Conservation (phyloP, 2,113 vertebrate genomes). For the Scomber scombrus region DNA sequence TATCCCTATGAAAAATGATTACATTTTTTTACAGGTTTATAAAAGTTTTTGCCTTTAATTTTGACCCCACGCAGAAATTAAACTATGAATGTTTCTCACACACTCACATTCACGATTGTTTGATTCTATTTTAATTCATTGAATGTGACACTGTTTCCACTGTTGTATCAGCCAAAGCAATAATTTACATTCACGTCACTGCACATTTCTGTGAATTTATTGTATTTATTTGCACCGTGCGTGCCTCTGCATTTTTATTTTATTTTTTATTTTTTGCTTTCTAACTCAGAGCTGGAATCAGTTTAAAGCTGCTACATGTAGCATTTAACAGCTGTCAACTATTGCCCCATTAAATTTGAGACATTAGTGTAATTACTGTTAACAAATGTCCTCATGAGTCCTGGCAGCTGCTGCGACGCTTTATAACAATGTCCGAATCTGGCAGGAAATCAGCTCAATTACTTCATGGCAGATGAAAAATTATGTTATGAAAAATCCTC, state of each 20-base stretch:
- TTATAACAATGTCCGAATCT: slow-evolving; percentile 2
- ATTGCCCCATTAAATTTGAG: not conserved
- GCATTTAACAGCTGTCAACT: not conserved
- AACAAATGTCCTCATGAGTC: not conserved
- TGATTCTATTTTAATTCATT: slow-evolving; percentile 55
- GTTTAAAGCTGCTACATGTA: not conserved
- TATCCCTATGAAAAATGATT: not conserved
- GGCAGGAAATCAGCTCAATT: not conserved
- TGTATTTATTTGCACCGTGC: slow-evolving; percentile 55
- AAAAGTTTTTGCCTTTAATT: slow-evolving; percentile 52
- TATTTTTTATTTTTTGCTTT: slow-evolving; percentile 10
- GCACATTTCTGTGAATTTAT: slow-evolving; percentile 47
- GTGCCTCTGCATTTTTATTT: slow-evolving; percentile 54
- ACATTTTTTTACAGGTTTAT: slow-evolving; percentile 40
- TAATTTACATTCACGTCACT: slow-evolving; percentile 66
- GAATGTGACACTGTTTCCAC: slow-evolving; percentile 76
- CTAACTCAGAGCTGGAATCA: slow-evolving; percentile 52
- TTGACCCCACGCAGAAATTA: slow-evolving; percentile 37
- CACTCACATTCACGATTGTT: slow-evolving; percentile 60
- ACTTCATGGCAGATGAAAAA: not conserved
- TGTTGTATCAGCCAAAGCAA: slow-evolving; percentile 78
- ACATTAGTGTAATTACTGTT: not conserved
- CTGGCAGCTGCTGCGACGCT: not conserved
- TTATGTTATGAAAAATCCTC: not conserved
- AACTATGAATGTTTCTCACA: slow-evolving; percentile 70